A percentile compares a stretch with the other conserved stretches of the same genome.
These are phyloP conservation scores for Hirtodrosophila histrioides DNA, from an alignment of 2,888 invertebrate genomes.

Conservation along the genomic window DNA sequence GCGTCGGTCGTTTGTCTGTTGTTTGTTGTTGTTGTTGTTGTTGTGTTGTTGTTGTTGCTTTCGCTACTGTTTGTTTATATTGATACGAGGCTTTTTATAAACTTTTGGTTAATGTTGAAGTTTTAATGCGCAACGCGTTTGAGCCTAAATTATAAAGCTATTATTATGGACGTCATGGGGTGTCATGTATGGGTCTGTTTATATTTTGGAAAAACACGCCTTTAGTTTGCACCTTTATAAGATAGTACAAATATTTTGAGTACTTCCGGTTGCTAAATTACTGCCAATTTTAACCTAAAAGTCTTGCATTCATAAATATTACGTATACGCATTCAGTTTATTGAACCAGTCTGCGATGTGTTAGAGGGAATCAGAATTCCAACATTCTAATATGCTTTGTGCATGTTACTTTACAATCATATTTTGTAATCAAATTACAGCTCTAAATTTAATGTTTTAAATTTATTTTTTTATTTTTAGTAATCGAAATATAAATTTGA, in stretches of 20 bases:
- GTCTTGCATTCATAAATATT: background rate
- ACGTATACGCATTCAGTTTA: background rate
- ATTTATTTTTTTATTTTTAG: too few species aligned
- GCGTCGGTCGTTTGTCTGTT: conserved; percentile 5
- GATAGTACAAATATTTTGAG: conserved; percentile 8
- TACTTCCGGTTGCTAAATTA: conserved; percentile 19
- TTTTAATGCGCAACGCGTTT: conserved; percentile 55
- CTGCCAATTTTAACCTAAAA: background rate
- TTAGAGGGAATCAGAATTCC: too few species aligned
- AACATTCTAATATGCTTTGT: background rate
- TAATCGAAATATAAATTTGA: too few species aligned
- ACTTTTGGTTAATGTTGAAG: conserved; percentile 34
- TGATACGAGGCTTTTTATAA: conserved; percentile 22
- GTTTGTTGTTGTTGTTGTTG: conserved; percentile 15
- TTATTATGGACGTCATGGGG: conserved; percentile 57
- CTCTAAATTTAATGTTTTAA: too few species aligned
- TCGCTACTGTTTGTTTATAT: conserved; percentile 57
- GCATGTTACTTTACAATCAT: background rate
- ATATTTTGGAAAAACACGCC: conserved; percentile 17
- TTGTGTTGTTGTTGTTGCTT: conserved; percentile 21
- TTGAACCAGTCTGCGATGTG: background rate
- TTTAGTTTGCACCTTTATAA: conserved; percentile 3
- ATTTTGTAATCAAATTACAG: too few species aligned
- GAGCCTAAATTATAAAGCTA: conserved; percentile 55
- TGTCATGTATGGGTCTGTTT: conserved; percentile 51